Conservation (phyloP, 2,888 invertebrate species). For the Rosalia funebris region DNA sequence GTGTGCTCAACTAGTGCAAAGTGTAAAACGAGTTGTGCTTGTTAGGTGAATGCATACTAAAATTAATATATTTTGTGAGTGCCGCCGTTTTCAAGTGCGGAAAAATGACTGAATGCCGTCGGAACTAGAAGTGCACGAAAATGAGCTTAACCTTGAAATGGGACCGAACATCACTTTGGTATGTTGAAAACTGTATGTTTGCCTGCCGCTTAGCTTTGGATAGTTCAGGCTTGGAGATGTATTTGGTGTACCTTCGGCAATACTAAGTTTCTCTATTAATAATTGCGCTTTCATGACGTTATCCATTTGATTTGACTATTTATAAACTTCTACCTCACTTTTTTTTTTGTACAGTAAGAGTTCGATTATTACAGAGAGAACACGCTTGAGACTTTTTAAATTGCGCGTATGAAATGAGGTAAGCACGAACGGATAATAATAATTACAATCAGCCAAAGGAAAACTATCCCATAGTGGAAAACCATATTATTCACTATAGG, state of each 20-base stretch:
- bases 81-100: background rate
- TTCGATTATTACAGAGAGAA: no score
- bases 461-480: no score
- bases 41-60: constrained; percentile 7
- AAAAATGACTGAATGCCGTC: constrained; percentile 2
- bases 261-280: no score
- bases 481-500: no score
- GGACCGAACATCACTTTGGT: constrained; percentile 42
- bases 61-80: constrained; percentile 6
- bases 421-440: no score
- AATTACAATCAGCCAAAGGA: no score
- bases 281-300: no score
- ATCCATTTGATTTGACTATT: no score
- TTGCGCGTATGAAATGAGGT: no score
- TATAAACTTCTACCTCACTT: background rate
- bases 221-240: no score
- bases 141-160: constrained; percentile 44
- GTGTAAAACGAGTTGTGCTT: constrained; percentile 15
- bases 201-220: no score
- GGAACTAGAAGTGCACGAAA: background rate
- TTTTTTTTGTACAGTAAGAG: background rate
- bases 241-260: no score
- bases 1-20: constrained; percentile 1
- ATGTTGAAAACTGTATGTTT: constrained; percentile 37
- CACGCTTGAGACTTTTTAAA: background rate